Evolutionary conservation across 2,888 invertebrate species (phyloP).

Genomic region (Andrena minutula): DNA sequence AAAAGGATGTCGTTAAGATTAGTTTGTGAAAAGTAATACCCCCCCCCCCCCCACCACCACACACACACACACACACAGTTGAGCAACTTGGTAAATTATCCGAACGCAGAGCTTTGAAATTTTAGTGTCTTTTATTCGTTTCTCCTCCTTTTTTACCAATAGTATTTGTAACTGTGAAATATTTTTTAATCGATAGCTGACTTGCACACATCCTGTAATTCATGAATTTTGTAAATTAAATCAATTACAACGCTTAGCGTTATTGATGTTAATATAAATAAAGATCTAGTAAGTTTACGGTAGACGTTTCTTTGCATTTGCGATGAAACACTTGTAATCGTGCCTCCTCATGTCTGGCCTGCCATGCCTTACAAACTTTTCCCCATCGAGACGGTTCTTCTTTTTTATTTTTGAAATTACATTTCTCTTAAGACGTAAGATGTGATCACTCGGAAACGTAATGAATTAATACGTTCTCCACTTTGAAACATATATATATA

Average conservation of each 20-base stretch:
- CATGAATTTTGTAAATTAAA: slow-evolving; percentile 70
- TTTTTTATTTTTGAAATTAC: slow-evolving; percentile 13
- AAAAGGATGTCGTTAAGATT: slow-evolving; percentile 47
- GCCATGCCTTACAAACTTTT: background rate
- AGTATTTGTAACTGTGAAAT: slow-evolving; percentile 66
- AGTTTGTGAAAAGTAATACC: slow-evolving; percentile 47
- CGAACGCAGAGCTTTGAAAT: slow-evolving; percentile 48
- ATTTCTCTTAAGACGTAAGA: slow-evolving; percentile 5
- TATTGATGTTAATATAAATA: slow-evolving; percentile 71
- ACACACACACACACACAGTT: slow-evolving; percentile 50
- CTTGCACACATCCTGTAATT: slow-evolving; percentile 72
- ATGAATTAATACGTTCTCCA: slow-evolving; percentile 24
- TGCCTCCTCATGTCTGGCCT: background rate
- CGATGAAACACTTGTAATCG: background rate
- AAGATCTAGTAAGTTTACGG: slow-evolving; percentile 63
- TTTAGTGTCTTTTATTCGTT: slow-evolving; percentile 21
- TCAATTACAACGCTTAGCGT: slow-evolving; percentile 65
- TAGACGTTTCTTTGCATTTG: slow-evolving; percentile 42
- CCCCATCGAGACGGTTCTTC: background rate
- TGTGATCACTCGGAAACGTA: slow-evolving; percentile 2
- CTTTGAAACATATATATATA: too few relatives aligned
- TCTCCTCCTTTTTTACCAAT: slow-evolving; percentile 51
- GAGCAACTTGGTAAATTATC: slow-evolving; percentile 74
- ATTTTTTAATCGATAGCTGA: slow-evolving; percentile 64
- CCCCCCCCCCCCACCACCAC: too few relatives aligned